Conservation (phyloP, 2,113 vertebrate species). For the Phocoena phocoena region DNA sequence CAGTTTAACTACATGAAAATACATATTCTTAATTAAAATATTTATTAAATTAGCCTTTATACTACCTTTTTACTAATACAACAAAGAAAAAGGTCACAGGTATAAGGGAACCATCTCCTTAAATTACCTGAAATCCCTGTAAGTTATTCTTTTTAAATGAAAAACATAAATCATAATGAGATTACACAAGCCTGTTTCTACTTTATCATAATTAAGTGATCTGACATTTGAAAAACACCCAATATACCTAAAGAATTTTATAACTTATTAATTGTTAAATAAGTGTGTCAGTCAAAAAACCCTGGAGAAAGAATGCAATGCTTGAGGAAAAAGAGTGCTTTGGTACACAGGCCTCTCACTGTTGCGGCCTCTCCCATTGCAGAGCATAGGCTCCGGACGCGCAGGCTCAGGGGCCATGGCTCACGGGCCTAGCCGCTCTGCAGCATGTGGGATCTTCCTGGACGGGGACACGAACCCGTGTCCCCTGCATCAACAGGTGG, state of each 20-base stretch:
- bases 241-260: background rate
- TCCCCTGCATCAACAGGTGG: no score
- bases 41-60: background rate
- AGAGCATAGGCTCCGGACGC: no score
- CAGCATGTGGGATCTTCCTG: no score
- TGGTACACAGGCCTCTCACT: no score
- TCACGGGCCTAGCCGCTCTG: no score
- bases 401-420: no score
- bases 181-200: background rate
- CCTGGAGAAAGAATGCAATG: background rate
- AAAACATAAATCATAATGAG: background rate
- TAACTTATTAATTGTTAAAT: constrained; percentile 5
- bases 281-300: background rate
- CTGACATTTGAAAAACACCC: background rate
- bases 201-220: background rate
- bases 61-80: background rate
- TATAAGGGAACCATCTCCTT: background rate
- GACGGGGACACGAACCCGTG: no score
- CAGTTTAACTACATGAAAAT: background rate
- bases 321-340: background rate
- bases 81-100: background rate
- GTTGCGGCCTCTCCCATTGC: no score
- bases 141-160: background rate
- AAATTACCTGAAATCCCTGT: background rate
- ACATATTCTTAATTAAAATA: background rate